These are phyloP conservation scores for Silurus aristotelis DNA, from an alignment of 2,797 vertebrate species.

Conservation along the genomic window DNA sequence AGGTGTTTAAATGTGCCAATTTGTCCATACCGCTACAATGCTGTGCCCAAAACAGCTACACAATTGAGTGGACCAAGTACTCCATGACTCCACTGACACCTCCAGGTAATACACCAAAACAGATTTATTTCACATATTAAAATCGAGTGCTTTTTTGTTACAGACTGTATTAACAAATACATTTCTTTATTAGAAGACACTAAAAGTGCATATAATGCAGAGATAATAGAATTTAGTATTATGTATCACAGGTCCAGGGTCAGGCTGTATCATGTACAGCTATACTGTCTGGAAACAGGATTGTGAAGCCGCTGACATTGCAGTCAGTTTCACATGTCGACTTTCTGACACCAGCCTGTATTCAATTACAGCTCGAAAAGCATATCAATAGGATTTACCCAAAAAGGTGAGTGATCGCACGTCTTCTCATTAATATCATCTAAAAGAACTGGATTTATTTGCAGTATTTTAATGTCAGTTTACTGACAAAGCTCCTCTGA, in stretches of 20 bases:
- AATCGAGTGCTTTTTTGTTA: background rate
- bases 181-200: no score
- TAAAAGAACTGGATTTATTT: no score
- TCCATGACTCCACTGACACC: no score
- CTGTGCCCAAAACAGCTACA: constrained; percentile 59
- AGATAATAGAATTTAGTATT: background rate
- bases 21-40: constrained; percentile 36
- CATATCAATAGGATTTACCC: background rate
- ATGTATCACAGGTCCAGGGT: constrained; percentile 15
- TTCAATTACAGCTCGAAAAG: background rate
- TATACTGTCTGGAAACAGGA: background rate
- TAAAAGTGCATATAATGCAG: no score
- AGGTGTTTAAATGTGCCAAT: constrained; percentile 39
- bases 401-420: background rate
- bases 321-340: constrained; percentile 48
- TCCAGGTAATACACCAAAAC: constrained; percentile 34
- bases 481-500: background rate
- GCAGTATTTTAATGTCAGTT: background rate
- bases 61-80: constrained; percentile 51
- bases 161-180: background rate
- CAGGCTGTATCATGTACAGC: constrained; percentile 48
- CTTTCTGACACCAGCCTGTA: background rate
- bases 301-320: accelerated
- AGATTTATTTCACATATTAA: background rate
- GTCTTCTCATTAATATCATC: background rate